These are phyloP conservation scores for Carassius gibelio DNA, from an alignment of 2,113 vertebrate genomes.

Conservation along the genomic window DNA sequence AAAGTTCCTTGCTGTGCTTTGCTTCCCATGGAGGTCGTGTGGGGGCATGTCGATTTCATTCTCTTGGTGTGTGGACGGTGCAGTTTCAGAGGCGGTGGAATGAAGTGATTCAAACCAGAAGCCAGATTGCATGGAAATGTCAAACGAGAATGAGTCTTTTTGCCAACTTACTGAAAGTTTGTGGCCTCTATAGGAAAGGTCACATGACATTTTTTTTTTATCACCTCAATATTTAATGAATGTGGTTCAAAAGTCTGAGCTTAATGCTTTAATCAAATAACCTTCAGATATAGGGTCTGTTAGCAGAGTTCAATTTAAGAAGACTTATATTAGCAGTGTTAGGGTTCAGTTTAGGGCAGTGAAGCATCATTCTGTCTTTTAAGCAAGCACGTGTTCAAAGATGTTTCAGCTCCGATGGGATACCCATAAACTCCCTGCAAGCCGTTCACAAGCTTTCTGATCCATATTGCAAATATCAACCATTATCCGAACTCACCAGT, in stretches of 20 bases:
- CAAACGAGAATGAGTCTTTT: slow-evolving; percentile 23
- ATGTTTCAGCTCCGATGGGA: neutral
- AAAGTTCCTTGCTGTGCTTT: slow-evolving; percentile 14
- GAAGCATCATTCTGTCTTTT: neutral
- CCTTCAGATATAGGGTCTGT: slow-evolving; percentile 16
- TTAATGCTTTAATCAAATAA: slow-evolving; percentile 50
- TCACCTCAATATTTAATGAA: slow-evolving; percentile 38
- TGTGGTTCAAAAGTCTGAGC: slow-evolving; percentile 16
- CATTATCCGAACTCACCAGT: neutral
- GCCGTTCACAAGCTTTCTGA: neutral
- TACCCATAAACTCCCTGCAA: neutral
- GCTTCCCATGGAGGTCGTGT: slow-evolving; percentile 12
- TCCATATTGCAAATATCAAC: neutral
- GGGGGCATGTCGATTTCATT: neutral
- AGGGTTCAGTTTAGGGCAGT: neutral
- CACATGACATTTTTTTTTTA: slow-evolving; percentile 20
- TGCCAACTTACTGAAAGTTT: slow-evolving; percentile 13
- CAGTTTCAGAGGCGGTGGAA: neutral
- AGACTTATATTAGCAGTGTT: neutral
- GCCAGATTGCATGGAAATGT: slow-evolving; percentile 37
- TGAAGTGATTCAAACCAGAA: slow-evolving; percentile 32
- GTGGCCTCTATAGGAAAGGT: slow-evolving; percentile 45
- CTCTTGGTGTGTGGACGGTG: neutral
- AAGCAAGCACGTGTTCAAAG: neutral
- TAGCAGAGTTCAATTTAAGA: neutral